Conservation (phyloP, 2,113 vertebrate species). For the Cinclus cinclus region DNA sequence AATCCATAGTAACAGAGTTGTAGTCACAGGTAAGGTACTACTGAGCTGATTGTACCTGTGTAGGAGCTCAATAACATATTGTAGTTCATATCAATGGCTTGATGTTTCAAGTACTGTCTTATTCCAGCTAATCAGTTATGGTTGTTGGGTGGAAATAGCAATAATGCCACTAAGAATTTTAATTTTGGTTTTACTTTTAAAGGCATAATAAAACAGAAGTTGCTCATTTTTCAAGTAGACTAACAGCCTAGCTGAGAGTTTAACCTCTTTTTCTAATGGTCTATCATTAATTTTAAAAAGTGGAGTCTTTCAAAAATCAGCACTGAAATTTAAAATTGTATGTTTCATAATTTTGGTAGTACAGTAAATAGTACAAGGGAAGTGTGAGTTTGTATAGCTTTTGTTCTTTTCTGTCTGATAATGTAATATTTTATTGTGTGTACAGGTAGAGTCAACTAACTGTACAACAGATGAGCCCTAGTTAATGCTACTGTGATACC, state of each 20-base stretch:
- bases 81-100: not conserved
- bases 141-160: not conserved
- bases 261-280: not conserved
- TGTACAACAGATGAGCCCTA: not conserved
- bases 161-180: not conserved
- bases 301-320: not conserved
- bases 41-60: not conserved
- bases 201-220: not conserved
- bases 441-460: not conserved
- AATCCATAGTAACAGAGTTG: rapidly evolving
- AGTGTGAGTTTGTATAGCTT: not conserved
- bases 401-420: not conserved
- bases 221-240: not conserved
- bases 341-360: not conserved
- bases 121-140: not conserved
- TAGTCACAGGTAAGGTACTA: not conserved
- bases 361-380: not conserved
- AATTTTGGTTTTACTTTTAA: not conserved
- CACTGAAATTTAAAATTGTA: not conserved
- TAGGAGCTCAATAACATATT: not conserved
- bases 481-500: not conserved
- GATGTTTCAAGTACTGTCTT: not conserved
- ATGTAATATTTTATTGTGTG: not conserved
- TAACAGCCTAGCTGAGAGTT: not conserved
- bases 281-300: not conserved